These are phyloP conservation scores for Drosophila insularis DNA, from an alignment of 1,140 invertebrate species.

Conservation along the genomic window DNA sequence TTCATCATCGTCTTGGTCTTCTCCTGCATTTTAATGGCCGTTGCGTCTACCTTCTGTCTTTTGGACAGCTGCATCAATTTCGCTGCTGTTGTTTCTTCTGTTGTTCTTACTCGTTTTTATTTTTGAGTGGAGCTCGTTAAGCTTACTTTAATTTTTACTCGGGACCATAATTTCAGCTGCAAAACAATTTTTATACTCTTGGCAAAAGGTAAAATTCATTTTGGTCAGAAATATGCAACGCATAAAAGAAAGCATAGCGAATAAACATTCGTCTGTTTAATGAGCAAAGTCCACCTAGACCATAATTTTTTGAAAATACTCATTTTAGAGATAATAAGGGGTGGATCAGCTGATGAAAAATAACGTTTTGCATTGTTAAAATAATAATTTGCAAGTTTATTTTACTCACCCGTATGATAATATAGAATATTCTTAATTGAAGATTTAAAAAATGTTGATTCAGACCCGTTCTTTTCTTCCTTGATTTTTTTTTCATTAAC, in stretches of 20 bases:
- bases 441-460: too few species aligned
- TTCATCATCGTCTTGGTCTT: neutral
- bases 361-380: too few species aligned
- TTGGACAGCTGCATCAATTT: slow-evolving; percentile 74
- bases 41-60: slow-evolving; percentile 41
- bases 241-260: neutral
- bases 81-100: slow-evolving; percentile 22
- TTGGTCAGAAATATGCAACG: neutral
- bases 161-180: slow-evolving; percentile 63
- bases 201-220: slow-evolving; percentile 17
- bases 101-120: neutral
- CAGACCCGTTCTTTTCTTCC: too few species aligned
- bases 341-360: too few species aligned
- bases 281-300: too few species aligned
- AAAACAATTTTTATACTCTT: slow-evolving; percentile 13
- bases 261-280: neutral
- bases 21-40: slow-evolving; percentile 72
- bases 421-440: too few species aligned
- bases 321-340: too few species aligned
- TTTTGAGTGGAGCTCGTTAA: slow-evolving; percentile 64
- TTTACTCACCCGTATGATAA: too few species aligned
- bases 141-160: slow-evolving; percentile 75
- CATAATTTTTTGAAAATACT: too few species aligned
- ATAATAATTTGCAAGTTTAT: too few species aligned
- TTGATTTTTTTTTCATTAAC: too few species aligned